Base-by-base conservation (phyloP, 1,140 invertebrate species). In the Diachasma alloeum region DNA sequence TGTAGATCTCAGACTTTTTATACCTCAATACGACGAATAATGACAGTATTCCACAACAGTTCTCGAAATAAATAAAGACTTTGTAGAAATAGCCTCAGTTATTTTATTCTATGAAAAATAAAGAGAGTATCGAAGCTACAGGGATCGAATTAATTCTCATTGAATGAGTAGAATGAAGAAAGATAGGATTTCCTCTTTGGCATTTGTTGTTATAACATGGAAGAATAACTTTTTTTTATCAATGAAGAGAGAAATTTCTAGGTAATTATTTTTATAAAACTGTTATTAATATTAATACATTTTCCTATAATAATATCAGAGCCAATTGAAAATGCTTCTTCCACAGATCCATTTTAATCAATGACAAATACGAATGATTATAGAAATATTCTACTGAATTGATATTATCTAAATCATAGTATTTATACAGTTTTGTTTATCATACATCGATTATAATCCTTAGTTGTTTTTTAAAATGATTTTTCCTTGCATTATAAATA, bases 401-500 rank as follows among this genome's bases (percentile, higher is more conserved):
- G 59, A 63, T 31, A 31, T 63, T 26, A 26, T 63, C 24, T 76
- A 74, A 37, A 67, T 37, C 59, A 24, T 17, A 39, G 56, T 67
- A 74, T 48, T 42, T 77, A 53, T 79, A 79, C 74, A 72, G 72
- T 72, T 74, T 31, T 44, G 9, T 42, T 71, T 36, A 71, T 73
- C 36, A 36, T 44, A 71, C 63, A 13, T 59, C 26, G 44, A 37
- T 68, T 8, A 42, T 42, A 48, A 68, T 19, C 66, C n/a, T 48
- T 75, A 69, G 42, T 53, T 69, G 11, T 36, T 75, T 31, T 66
- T 39, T 24, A 22, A 31, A 31, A 46, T 67, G 59, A 31, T 24
- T 31, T 63, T 63, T 19, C 15, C 10, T 13, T 63, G 19, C 81
- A 81, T 84, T 81, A 82, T 82, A 84, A 83, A 80, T 86, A 83